Conservation (phyloP, 2,888 invertebrate species). For the Acanthosepion esculentum region DNA sequence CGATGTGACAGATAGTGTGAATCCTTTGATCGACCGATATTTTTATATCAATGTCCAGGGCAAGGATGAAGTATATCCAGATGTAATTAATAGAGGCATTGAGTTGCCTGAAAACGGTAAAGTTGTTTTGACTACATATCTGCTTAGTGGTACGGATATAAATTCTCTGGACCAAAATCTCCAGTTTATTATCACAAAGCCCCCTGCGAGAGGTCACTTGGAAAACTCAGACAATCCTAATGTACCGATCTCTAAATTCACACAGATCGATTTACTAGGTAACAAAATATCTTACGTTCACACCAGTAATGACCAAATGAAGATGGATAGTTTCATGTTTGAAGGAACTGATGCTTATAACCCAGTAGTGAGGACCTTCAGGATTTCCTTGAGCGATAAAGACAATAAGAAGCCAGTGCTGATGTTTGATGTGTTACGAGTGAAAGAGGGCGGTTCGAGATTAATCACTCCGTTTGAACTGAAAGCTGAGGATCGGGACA, state of each 20-base stretch:
- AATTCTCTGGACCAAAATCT: conserved; percentile 71
- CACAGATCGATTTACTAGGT: conserved; percentile 73
- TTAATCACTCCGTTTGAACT: conserved; percentile 74
- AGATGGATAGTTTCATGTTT: conserved; percentile 75
- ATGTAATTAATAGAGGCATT: conserved; percentile 71
- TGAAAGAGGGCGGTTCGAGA: conserved; percentile 71
- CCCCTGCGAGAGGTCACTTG: conserved; percentile 71
- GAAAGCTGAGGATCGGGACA: conserved; percentile 72
- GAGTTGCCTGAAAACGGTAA: conserved; percentile 72
- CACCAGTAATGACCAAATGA: conserved; percentile 70
- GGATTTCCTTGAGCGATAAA: conserved; percentile 72
- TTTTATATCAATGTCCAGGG: conserved; percentile 74
- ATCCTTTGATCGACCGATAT: conserved; percentile 72
- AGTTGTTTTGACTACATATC: conserved; percentile 70
- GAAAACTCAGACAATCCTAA: conserved; percentile 69
- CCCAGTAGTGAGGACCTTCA: conserved; percentile 70
- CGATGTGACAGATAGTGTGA: conserved; percentile 74
- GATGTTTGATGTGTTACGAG: conserved; percentile 67
- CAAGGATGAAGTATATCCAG: conserved; percentile 71
- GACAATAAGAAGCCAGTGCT: conserved; percentile 74
- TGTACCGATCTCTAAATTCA: conserved; percentile 70
- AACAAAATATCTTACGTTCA: conserved; percentile 74
- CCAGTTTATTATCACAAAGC: conserved; percentile 71
- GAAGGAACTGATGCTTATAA: conserved; percentile 75
- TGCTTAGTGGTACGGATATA: conserved; percentile 72